Evolutionary conservation across 2,888 invertebrate genomes (phyloP), one percentile per base, ranked within the genome.

Genomic region (Trachelus stipa): DNA sequence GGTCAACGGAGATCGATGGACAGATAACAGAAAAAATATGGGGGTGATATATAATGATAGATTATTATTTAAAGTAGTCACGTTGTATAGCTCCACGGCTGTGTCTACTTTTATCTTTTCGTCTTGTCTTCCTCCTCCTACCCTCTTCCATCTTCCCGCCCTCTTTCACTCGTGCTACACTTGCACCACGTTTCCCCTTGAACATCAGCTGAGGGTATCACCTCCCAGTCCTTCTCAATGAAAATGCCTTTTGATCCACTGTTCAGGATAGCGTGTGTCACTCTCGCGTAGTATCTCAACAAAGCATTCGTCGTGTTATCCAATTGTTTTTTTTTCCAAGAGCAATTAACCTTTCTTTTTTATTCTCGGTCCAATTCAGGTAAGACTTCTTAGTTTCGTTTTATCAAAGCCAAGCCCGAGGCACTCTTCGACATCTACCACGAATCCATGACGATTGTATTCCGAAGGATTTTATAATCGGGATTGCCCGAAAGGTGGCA

Each of bases 11-110:
- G 74, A 74, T 74, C 74, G 35, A 74, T 37, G 74, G 37, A 37
- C 34, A 74, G 74, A 74, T 74, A 74, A 74, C 30, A 30, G 34
- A 34, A 35, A 34, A 74, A 74, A 74, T 74, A 74, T 34, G 34
- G 37, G 74, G 37, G 34, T 74, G 37, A 74, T 76, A 75, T 68
- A 37, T 78, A 78, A 78, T 78, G 78, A 78, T 78, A 76, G 78
- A 78, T 78, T 74, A 78, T 78, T 78, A 73, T 78, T 78, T 78
- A 73, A 78, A 78, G 76, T 78, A 77, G 69, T 69, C 56, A 56
- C 56, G 56, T 56, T 56, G 56, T 56, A 56, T 56, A 56, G 56
- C 56, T 56, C 56, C 23, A 56, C 56, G 23, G 56, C 31, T 71
- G 31, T 34, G 71, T 71, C 71, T 31, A 34, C 71, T 71, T 71